Percentiles rank a stretch among this genome's conserved stretches.
phyloP scores from a whole-genome alignment of 2,113 vertebrate genomes.

The Hippocampus abdominalis region DNA sequence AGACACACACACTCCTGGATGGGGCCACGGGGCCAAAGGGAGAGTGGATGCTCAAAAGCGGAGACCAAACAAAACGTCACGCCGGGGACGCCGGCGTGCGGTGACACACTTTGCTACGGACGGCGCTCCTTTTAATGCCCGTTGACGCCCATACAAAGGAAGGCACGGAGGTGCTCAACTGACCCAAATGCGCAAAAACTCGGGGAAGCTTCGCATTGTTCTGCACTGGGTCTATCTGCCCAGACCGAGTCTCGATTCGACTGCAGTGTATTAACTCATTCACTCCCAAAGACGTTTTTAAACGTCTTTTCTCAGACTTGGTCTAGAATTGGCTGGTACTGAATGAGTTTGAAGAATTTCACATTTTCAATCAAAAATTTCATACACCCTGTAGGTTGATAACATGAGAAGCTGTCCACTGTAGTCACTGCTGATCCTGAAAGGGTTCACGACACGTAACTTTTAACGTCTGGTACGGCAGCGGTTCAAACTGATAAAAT shows the following conservation, averaged over 20 bases:
- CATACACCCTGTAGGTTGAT: too few species aligned
- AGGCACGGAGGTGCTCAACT: slow-evolving; percentile 60
- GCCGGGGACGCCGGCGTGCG: slow-evolving; percentile 28
- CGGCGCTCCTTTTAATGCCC: slow-evolving; percentile 42
- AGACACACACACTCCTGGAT: slow-evolving; percentile 8
- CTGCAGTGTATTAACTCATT: too few species aligned
- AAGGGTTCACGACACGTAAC: too few species aligned
- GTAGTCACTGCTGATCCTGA: too few species aligned
- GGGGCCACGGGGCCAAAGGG: background rate
- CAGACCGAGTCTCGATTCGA: background rate
- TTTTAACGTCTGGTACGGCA: too few species aligned
- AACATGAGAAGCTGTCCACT: too few species aligned
- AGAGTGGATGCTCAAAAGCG: slow-evolving; percentile 22
- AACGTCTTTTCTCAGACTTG: too few species aligned
- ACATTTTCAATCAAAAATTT: too few species aligned
- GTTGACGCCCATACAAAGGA: slow-evolving; percentile 60
- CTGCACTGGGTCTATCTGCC: background rate
- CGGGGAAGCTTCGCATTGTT: slow-evolving; percentile 5
- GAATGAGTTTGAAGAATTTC: too few species aligned
- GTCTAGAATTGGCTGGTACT: too few species aligned
- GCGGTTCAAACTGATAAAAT: too few species aligned
- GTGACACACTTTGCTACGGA: slow-evolving; percentile 30
- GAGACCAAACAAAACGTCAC: slow-evolving; percentile 30
- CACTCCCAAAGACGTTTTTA: too few species aligned
- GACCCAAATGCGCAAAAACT: slow-evolving; percentile 34